Base-by-base conservation (phyloP, 53 echinoderm and acorn worm genomes). In the Actinopyga echinites region DNA sequence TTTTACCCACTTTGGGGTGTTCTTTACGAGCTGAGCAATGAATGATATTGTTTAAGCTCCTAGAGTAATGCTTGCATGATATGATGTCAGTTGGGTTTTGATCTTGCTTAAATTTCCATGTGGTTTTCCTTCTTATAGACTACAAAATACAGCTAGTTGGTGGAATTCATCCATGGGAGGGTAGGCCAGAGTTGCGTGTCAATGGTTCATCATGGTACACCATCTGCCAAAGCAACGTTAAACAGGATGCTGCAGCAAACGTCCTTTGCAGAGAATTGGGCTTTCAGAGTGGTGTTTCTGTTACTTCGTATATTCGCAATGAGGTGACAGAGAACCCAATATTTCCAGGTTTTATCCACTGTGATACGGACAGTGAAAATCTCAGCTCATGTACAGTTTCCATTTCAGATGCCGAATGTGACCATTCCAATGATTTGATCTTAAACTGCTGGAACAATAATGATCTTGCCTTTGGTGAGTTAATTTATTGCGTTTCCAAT, bases 81-180 rank as follows among this genome's bases (percentile, higher is more conserved):
- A 17, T 17, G 49, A 1, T 49, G 0, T 15, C 49, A 15, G 0
- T 49, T 6, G 0, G 13, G 13, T 17, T 49, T 15, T 49, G 17
- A 17, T 49, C 49, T 8, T 49, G 8, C 2, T 49, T 49, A 49
- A 1, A 0, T 15, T 17, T 49, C 17, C 40, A 8, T 49, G 13
- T 15, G 15, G 17, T 17, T 49, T 71, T 26, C 8, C 22, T 5
- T 44, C 9, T 34, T 44, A 0, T 28, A 71, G 71, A 40, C 44
- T 71, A 71, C 71, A 71, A 71, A 71, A 42, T 71, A 71, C 40
- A 23, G 8, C 15, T 71, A 19, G 28, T 44, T 24, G 71, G 71
- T 40, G 71, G 71, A n/a, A 71, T 71, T 34, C 71, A 71, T 71
- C 71, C 71, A 3, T 71, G 71, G 71, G 71, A 71, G 22, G 71